Percentiles rank a stretch among this genome's conserved stretches.
These are phyloP conservation scores for Sinotaia quadrata DNA, from an alignment of 2,888 invertebrate species.

Conservation along the genomic window DNA sequence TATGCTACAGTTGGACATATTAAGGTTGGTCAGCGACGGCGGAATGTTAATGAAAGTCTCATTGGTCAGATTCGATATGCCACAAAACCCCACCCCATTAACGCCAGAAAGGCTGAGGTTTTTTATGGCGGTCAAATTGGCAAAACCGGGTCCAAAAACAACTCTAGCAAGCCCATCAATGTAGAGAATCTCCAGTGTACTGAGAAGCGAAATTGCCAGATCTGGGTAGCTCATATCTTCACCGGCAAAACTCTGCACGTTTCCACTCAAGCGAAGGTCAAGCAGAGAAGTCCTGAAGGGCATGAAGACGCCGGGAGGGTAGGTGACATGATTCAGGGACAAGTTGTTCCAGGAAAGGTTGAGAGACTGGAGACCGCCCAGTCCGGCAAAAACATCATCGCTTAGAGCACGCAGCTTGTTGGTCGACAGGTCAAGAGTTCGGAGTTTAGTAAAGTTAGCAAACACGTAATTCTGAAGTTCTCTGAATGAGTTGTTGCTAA, in stretches of 20 bases:
- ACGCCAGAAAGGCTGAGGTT: conserved; percentile 12
- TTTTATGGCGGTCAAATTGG: conserved; percentile 7
- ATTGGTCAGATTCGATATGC: conserved; percentile 16
- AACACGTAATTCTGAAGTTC: conserved; percentile 12
- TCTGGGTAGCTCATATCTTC: conserved; percentile 22
- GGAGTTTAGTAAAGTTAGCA: background rate
- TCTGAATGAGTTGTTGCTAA: background rate
- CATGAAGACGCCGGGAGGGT: conserved; percentile 1
- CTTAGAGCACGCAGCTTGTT: conserved; percentile 11
- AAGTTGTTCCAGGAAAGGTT: conserved; percentile 18
- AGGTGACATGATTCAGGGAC: background rate
- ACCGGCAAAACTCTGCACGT: background rate
- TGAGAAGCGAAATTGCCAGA: conserved; percentile 15
- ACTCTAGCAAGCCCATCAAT: conserved; percentile 23
- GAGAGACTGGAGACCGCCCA: conserved; percentile 1
- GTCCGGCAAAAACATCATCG: conserved; percentile 4
- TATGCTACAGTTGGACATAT: conserved; percentile 25
- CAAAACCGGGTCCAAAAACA: conserved; percentile 26
- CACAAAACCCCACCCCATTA: conserved; percentile 8
- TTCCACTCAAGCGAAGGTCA: conserved; percentile 12
- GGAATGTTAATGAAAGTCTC: conserved; percentile 19
- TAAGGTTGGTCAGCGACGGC: background rate
- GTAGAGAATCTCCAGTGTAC: conserved; percentile 1
- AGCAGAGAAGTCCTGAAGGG: background rate
- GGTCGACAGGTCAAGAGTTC: conserved; percentile 6